phyloP scores from a whole-genome alignment of 2,113 vertebrate species.

The Henicopernis longicauda region DNA sequence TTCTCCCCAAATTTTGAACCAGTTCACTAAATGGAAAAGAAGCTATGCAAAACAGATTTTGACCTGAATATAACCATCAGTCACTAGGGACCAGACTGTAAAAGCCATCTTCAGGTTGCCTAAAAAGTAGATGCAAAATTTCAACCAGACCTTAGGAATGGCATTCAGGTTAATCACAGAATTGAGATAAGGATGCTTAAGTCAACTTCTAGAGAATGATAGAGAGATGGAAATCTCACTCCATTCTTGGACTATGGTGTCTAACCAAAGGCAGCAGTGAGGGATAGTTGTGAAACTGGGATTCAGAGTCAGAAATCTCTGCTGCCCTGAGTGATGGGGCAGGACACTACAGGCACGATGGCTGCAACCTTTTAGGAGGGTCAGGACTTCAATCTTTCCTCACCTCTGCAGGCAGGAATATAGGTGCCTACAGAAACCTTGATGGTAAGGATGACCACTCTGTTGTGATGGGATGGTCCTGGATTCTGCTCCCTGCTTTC shows the following conservation, averaged over 20 bases:
- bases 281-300: background rate
- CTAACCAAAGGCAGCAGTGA: background rate
- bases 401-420: background rate
- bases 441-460: background rate
- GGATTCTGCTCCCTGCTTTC: background rate
- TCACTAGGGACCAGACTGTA: background rate
- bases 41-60: background rate
- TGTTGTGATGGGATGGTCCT: background rate
- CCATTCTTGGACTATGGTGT: background rate
- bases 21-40: background rate
- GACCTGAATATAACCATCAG: background rate
- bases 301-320: background rate
- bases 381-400: background rate
- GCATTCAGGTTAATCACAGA: background rate
- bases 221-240: background rate
- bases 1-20: background rate
- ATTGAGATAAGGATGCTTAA: background rate
- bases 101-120: background rate
- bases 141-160: background rate
- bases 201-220: background rate
- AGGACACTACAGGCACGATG: rapidly evolving
- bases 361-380: no score
- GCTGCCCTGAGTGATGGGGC: background rate
- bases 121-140: background rate
- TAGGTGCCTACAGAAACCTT: background rate